Base-by-base conservation (phyloP, 2,888 invertebrate species). In the Dendrolimus houi region DNA sequence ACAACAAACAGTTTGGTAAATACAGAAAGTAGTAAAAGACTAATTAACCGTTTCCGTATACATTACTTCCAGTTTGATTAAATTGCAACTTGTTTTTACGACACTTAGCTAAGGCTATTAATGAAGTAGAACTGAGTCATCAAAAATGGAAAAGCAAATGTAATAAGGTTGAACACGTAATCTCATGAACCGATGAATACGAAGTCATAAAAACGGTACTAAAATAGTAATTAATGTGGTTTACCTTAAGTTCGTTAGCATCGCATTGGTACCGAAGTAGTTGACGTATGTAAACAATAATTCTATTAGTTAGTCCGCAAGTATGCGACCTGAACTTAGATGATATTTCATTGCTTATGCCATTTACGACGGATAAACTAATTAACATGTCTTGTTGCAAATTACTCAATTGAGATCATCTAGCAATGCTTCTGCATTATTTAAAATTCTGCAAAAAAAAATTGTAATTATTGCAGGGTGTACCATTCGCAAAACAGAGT, bases 151-250 rank as follows among this genome's bases (percentile, higher is more conserved):
- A 77, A 74, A 74, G 70, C 67, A 69, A 73, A 74, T 73, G 70
- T 78, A 83, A 80, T 81, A 79, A 77, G 77, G 74, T 75, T 74
- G 76, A 79, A 81, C 81, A 81, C 75, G 78, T 84, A 87, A 87
- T 85, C 82, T 81, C 74, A 77, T 72, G 73, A 72, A 67, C 76
- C 85, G 82, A 85, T 86, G 87, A 87, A 83, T 75, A 74, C 68
- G 69, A 67, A 77, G 73, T 75, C 69, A 79, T 88, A 86, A 89
- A 88, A 81, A 64, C 75, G 69, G 83, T 69, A 85, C 75, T 86
- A 81, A 86, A 86, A 76, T 72, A 71, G 81, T 87, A 88, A 88
- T 88, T 85, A 88, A 85, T 84, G 85, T 82, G 75, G 74, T 75
- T 72, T 74, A 75, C 81, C 75, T 72, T 74, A 76, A 80, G 74